These are phyloP conservation scores for Psittacula cyanocephala DNA, from an alignment of 2,113 vertebrate species.

Conservation along the genomic window DNA sequence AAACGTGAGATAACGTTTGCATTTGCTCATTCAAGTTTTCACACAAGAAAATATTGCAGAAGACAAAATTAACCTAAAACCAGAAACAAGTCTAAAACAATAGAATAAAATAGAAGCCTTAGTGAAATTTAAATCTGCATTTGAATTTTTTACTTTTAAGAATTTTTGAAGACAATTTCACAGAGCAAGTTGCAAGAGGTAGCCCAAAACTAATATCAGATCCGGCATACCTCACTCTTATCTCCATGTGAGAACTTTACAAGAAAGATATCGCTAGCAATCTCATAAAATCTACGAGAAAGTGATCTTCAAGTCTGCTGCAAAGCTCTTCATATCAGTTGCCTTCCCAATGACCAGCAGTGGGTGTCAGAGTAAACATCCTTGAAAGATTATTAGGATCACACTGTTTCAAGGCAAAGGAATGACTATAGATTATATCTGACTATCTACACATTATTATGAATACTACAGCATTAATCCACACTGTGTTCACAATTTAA, in stretches of 20 bases:
- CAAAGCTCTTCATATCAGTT: background rate
- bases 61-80: background rate
- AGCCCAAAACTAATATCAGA: background rate
- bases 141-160: background rate
- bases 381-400: background rate
- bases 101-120: background rate
- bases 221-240: background rate
- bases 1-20: background rate
- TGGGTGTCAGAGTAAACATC: background rate
- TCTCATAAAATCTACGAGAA: background rate
- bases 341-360: background rate
- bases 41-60: background rate
- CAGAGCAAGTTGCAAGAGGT: background rate
- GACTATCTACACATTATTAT: fast-evolving
- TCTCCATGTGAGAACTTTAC: background rate
- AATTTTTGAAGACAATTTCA: background rate
- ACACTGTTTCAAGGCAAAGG: background rate
- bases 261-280: background rate
- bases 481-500: background rate
- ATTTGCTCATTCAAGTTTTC: background rate
- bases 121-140: background rate
- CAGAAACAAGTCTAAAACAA: background rate
- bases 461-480: background rate
- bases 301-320: background rate
- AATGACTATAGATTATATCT: background rate